Conservation (phyloP, 2,113 vertebrate species). For the Romanogobio albipinnatus region DNA sequence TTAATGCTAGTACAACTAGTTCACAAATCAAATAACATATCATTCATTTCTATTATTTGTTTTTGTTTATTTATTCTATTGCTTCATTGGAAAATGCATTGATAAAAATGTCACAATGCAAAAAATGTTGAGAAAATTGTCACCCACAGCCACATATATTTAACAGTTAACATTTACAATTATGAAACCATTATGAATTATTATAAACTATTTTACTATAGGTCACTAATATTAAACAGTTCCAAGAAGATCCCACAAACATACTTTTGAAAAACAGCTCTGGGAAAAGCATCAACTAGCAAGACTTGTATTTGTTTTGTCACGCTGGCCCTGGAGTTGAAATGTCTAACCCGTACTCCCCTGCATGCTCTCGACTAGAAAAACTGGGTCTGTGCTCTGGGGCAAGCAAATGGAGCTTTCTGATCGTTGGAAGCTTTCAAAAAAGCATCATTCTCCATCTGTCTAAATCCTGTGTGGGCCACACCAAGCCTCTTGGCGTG, state of each 20-base stretch:
- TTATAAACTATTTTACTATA: no score
- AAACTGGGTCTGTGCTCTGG: constrained; percentile 12
- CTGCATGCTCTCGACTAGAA: neutral
- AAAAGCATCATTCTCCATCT: constrained; percentile 58
- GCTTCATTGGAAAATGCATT: no score
- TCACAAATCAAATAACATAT: neutral
- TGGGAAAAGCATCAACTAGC: neutral
- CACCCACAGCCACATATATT: no score
- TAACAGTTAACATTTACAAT: no score
- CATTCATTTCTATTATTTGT: neutral
- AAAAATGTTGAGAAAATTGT: no score
- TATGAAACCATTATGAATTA: no score
- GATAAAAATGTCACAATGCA: no score
- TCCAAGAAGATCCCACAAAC: constrained; percentile 1
- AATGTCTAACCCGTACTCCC: neutral
- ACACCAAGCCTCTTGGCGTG: constrained; percentile 64
- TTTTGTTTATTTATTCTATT: no score
- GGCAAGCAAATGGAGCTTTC: constrained; percentile 39
- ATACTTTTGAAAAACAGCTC: neutral
- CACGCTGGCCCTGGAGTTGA: neutral
- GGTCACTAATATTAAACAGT: no score
- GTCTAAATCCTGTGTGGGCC: constrained; percentile 63
- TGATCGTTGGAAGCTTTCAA: constrained; percentile 36
- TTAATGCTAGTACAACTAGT: neutral
- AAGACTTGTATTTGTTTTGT: constrained; percentile 12